Conservation (phyloP, 2,797 vertebrate species). For the Pempheris klunzingeri region DNA sequence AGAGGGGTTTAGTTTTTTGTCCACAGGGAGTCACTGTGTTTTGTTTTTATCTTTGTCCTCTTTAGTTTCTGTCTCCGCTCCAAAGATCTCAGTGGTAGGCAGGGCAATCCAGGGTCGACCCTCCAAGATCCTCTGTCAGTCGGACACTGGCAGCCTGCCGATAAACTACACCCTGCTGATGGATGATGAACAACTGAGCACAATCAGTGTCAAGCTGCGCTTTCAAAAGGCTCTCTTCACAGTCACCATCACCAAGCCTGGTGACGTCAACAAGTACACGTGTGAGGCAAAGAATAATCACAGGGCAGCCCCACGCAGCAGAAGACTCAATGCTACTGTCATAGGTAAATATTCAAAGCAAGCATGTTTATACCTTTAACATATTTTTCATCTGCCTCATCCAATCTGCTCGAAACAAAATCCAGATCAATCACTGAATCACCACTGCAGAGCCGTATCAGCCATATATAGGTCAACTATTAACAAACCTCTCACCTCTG, state of each 20-base stretch:
- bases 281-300: slow-evolving; percentile 77
- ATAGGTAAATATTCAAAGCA: slow-evolving; percentile 72
- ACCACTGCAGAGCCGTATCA: background rate
- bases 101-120: slow-evolving; percentile 59
- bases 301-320: background rate
- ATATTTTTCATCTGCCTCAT: background rate
- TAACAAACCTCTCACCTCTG: too few species aligned
- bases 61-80: slow-evolving; percentile 66
- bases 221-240: slow-evolving; percentile 62
- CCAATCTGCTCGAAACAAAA: too few species aligned
- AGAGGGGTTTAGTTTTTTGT: slow-evolving; percentile 2
- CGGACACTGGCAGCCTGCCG: slow-evolving; percentile 77
- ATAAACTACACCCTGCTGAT: slow-evolving; percentile 79
- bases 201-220: background rate
- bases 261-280: slow-evolving; percentile 53
- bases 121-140: slow-evolving; percentile 75
- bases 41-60: background rate
- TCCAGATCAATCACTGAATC: background rate
- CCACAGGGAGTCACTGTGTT: background rate
- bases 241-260: slow-evolving; percentile 33
- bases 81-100: slow-evolving; percentile 62
- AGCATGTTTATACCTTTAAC: background rate
- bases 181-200: fast-evolving
- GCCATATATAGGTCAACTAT: background rate
- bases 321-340: slow-evolving; percentile 53